Conservation (phyloP, 2,113 vertebrate species). For the Tringa solitaria region DNA sequence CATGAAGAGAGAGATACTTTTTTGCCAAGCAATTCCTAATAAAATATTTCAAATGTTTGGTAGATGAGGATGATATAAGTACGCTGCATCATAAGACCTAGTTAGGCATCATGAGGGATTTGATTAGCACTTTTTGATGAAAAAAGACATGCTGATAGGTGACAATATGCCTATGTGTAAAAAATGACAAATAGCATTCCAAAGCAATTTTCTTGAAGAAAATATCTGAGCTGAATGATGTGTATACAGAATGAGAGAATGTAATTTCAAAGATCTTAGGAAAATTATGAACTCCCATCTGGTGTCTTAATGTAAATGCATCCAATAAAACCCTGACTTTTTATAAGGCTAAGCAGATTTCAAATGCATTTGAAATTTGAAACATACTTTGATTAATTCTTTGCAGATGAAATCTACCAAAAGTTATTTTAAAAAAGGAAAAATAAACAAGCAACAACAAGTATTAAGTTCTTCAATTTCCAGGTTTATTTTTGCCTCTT, state of each 20-base stretch:
- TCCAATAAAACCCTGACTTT: not conserved
- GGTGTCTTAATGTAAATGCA: not conserved
- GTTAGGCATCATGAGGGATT: not conserved
- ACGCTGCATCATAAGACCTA: not conserved
- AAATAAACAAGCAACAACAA: not conserved
- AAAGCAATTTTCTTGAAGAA: constrained; percentile 13
- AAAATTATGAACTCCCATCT: not conserved
- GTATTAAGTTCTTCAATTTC: not conserved
- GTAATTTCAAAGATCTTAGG: not conserved
- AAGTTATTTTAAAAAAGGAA: not conserved
- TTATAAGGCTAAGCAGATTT: not conserved
- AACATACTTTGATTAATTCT: not conserved
- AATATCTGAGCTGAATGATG: not conserved
- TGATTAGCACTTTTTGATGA: not conserved
- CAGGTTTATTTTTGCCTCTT: not conserved
- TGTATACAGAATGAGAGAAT: not conserved
- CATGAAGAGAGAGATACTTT: not conserved
- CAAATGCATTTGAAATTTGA: constrained; percentile 3
- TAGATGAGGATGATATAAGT: not conserved
- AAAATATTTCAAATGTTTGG: not conserved
- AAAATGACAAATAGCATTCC: not conserved
- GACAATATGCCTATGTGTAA: not conserved
- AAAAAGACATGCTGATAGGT: not conserved
- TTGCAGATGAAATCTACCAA: not conserved
- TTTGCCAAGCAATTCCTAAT: not conserved